Base-by-base conservation (phyloP, 2,113 vertebrate genomes). In the Varanus komodoensis region DNA sequence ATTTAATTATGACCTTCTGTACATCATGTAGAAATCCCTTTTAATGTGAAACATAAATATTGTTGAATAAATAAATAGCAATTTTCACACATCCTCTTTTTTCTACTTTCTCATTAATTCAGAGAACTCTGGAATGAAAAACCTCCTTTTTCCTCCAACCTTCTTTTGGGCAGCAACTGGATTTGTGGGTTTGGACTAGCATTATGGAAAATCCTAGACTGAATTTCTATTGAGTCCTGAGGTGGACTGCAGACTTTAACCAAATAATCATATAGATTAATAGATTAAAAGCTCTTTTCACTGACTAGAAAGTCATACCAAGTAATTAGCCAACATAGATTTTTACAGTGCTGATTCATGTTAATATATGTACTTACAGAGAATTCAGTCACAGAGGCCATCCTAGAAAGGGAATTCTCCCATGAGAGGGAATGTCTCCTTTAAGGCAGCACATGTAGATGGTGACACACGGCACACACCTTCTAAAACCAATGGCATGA, bases 251-350 rank as follows among this genome's bases (percentile, higher is more conserved):
- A 61, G 61, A 52, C 57, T 68, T 84, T 38, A 84, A 29, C 29
- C 38, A 7, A 44, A 48, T 23, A 12, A 67, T 84, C 38, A 44
- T 12, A 68, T 48, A 68, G 61, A 48, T 34, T 68, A 68, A 84
- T 84, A 34, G 61, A 44, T 84, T 84, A 67, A 84, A 84, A 84
- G n/a, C 34, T 25, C 23, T 44, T 84, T 82, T 82, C 57, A 21
- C 6, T 48, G 82, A 84, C 25, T 84, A 67, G 68, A 84, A 84
- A 68, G 38, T 15, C 34, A 68, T 68, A 84, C 38, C 82, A 29
- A 67, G 44, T 84, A 48, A 67, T 84, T 84, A 68, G 82, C 4
- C 57, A 84, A 68, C n/a, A 48, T 29, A 15, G n/a, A 17, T 83
- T 27, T 84, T 67, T 44, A 6, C 68, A 29, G 68, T 14, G 6